A percentile compares a stretch with the other conserved stretches of the same genome.
Conservation (phyloP, 2,113 vertebrate species). For the Ammodramus savannarum region DNA sequence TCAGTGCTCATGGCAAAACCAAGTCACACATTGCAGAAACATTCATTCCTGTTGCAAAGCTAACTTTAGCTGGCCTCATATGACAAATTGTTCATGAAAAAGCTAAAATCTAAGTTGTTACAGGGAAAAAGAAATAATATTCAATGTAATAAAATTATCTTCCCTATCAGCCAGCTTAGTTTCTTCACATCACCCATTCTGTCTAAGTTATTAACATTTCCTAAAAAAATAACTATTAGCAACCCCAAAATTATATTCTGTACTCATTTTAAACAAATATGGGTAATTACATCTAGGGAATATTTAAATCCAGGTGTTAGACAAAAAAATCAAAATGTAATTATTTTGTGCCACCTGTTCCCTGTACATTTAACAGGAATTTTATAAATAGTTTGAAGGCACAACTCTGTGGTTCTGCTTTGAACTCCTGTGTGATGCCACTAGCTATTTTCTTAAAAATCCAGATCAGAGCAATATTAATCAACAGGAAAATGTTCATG, state of each 20-base stretch:
- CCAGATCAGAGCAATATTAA: slow-evolving; percentile 55
- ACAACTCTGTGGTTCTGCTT: slow-evolving; percentile 55
- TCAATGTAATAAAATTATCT: background rate
- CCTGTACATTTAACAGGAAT: slow-evolving; percentile 55
- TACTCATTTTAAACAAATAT: slow-evolving; percentile 62
- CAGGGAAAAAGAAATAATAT: background rate
- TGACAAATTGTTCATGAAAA: background rate
- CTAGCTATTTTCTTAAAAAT: slow-evolving; percentile 68
- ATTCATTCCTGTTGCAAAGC: background rate
- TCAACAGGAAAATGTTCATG: slow-evolving; percentile 45
- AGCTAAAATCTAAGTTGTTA: background rate
- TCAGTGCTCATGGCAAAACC: background rate
- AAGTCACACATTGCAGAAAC: background rate
- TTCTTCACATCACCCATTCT: background rate
- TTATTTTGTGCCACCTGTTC: slow-evolving; percentile 76
- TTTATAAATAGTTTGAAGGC: slow-evolving; percentile 67
- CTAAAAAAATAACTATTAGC: slow-evolving; percentile 10
- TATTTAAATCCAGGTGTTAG: slow-evolving; percentile 68
- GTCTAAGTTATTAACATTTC: background rate
- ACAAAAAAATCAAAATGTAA: slow-evolving; percentile 58
- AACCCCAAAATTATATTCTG: slow-evolving; percentile 35
- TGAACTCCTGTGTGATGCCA: slow-evolving; percentile 68
- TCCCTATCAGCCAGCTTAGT: background rate
- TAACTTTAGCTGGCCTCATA: background rate
- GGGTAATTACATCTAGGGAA: slow-evolving; percentile 52